phyloP scores from a whole-genome alignment of 1,140 invertebrate genomes.

The Tyrophagus putrescentiae region DNA sequence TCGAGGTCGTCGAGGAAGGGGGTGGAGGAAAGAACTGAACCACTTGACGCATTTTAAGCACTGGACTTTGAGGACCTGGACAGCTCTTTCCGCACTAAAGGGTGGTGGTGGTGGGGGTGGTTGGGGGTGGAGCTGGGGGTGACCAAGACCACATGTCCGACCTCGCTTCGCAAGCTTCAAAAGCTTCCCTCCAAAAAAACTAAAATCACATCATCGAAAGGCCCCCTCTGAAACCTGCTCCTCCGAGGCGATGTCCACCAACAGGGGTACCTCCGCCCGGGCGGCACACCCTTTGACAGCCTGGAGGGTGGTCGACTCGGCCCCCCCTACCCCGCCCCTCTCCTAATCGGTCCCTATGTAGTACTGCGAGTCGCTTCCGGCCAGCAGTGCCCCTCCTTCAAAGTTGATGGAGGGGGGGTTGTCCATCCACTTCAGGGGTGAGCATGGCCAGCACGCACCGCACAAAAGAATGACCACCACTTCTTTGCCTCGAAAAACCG shows the following conservation, averaged over 20 bases:
- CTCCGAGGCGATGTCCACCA: no score
- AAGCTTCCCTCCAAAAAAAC: no score
- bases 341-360: constrained; percentile 4
- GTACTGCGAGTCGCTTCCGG: no score
- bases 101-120: not conserved
- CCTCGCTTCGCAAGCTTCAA: no score
- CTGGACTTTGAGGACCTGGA: not conserved
- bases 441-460: not conserved
- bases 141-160: no score
- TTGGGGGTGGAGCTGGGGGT: not conserved
- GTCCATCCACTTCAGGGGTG: no score
- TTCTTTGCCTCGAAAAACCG: no score
- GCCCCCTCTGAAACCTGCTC: no score
- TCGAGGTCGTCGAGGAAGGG: not conserved
- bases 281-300: not conserved
- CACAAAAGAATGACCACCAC: no score
- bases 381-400: not conserved
- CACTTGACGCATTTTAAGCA: not conserved
- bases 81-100: not conserved
- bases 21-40: not conserved
- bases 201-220: no score
- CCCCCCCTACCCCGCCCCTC: not conserved
- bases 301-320: not conserved
- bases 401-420: not conserved
- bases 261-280: not conserved